Base-by-base conservation (phyloP, 2,888 invertebrate species). In the Tupiocoris notatus region DNA sequence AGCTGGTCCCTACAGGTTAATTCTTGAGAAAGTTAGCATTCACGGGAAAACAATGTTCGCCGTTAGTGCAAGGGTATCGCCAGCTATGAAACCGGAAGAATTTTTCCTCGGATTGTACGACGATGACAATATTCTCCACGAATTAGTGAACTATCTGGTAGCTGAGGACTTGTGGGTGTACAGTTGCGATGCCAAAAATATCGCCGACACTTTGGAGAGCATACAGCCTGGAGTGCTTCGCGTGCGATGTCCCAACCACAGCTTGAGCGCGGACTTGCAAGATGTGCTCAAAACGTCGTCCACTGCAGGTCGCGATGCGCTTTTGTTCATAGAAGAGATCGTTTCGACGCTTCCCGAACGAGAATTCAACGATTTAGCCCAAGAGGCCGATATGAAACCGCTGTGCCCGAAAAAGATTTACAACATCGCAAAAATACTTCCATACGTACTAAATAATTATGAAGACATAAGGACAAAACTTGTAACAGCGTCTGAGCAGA, bases 61-160 rank as follows among this genome's bases (percentile, higher is more conserved):
- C 25, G 66, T 75, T 2, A 65, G 24, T 18, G 75, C 24, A 0
- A 65, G 75, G 20, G 17, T 56, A 0, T 65, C 59, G 18, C 17
- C 23, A 12, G 22, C 17, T 3, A 58, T 57, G 21, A 65, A 23
- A 21, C 23, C 12, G 23, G 66, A 66, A 18, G 65, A 58, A 25
- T 24, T 25, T n/a, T 75, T 63, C 59, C n/a, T 75, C n/a, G 75
- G 75, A 0, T 21, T 75, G 22, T 75, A 75, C 24, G 20, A 23
- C 6, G 75, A 75, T n/a, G 58, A 75, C 3, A 25, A 25, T 25
- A 75, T 66, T 16, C 66, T 66, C 16, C 57, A 75, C 25, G 75
- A 75, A 18, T 54, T 75, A 6, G 65, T 21, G 20, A 65, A 66
- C 54, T 59, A 63, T 21, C 25, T 75, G 39, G 65, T 57, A 17